Conservation (phyloP, 1,140 invertebrate genomes). For the Bicyclus anynana region DNA sequence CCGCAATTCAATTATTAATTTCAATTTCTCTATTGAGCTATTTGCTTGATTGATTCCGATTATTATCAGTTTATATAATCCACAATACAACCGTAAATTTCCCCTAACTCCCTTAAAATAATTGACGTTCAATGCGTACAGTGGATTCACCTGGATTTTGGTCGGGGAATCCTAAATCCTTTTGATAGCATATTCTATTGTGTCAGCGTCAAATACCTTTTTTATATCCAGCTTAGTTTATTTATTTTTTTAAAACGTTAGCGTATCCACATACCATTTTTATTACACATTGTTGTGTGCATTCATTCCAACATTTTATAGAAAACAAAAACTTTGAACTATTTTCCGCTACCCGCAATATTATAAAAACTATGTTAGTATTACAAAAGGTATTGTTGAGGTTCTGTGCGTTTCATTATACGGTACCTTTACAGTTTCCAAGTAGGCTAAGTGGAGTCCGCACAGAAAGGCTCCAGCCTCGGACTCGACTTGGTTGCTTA, state of each 20-base stretch:
- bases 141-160: neutral
- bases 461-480: too few relatives aligned
- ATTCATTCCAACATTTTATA: neutral
- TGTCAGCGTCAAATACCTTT: neutral
- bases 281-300: neutral
- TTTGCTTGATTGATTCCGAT: too few relatives aligned
- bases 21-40: too few relatives aligned
- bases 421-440: slow-evolving; percentile 14
- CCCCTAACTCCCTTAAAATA: neutral
- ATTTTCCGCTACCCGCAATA: neutral
- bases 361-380: neutral
- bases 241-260: neutral
- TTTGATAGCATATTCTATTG: neutral
- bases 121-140: neutral
- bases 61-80: too few relatives aligned
- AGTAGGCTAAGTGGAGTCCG: slow-evolving; percentile 23
- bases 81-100: too few relatives aligned
- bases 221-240: neutral
- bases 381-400: slow-evolving; percentile 15
- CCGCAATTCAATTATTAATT: too few relatives aligned
- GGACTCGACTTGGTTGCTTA: slow-evolving; percentile 14
- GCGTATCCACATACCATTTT: neutral
- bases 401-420: slow-evolving; percentile 16
- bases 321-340: neutral
- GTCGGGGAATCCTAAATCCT: neutral